Evolutionary conservation across 2,113 vertebrate species (phyloP).

Genomic region (Erinaceus europaeus): DNA sequence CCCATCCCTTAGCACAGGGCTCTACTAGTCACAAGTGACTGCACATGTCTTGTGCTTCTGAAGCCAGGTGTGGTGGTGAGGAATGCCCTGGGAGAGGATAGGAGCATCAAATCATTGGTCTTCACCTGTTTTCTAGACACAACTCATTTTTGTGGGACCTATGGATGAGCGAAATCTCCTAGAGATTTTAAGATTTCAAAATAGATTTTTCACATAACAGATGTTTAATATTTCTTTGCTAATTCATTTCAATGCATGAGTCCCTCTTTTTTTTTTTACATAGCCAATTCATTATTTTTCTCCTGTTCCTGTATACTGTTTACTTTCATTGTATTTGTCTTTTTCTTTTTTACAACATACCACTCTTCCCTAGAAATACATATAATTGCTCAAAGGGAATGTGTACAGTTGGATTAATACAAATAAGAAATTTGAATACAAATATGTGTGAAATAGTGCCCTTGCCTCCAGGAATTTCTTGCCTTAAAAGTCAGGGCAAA

Average conservation of each 20-base stretch:
- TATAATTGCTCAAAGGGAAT: background rate
- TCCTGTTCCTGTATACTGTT: background rate
- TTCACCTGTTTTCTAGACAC: background rate
- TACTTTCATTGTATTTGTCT: background rate
- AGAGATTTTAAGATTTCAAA: background rate
- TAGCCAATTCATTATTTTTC: background rate
- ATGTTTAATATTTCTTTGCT: background rate
- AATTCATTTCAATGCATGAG: background rate
- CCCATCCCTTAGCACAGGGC: too few relatives aligned
- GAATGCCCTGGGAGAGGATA: too few relatives aligned
- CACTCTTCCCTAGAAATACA: background rate
- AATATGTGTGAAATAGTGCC: background rate
- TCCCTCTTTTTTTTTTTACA: background rate
- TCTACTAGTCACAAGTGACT: background rate
- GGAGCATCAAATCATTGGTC: background rate
- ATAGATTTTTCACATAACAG: background rate
- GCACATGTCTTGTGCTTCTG: background rate
- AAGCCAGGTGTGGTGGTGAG: too few relatives aligned
- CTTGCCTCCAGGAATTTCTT: background rate
- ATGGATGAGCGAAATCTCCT: background rate
- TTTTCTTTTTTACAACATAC: background rate
- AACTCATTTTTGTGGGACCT: background rate
- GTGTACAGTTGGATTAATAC: background rate
- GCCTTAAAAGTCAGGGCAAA: background rate
- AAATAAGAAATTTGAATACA: background rate